Percentiles rank a stretch among this genome's conserved stretches.
These are phyloP conservation scores for Leucoraja erinaceus DNA, from an alignment of 2,113 vertebrate genomes.

Conservation along the genomic window DNA sequence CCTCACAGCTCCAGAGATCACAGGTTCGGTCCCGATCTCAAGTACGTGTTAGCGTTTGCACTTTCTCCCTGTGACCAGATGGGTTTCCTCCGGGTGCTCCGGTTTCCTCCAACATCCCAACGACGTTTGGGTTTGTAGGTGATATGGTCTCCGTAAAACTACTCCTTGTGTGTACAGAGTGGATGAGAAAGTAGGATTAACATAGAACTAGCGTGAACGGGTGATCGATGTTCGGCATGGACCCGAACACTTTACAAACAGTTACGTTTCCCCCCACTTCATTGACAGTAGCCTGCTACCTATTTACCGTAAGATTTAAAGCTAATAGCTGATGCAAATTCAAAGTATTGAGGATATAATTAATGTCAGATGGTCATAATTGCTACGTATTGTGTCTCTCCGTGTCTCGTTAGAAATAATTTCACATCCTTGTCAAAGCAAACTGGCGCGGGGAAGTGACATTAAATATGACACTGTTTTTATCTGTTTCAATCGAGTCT, in stretches of 20 bases:
- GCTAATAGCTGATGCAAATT: slow-evolving; percentile 13
- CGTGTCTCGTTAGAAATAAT: not conserved
- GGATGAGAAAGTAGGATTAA: too few relatives aligned
- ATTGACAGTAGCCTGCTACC: not conserved
- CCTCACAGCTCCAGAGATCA: too few relatives aligned
- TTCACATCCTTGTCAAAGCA: not conserved
- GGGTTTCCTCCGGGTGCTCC: too few relatives aligned
- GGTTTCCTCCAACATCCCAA: too few relatives aligned
- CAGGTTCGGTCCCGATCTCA: too few relatives aligned
- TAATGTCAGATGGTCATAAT: not conserved
- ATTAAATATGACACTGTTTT: not conserved
- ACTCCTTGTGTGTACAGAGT: too few relatives aligned
- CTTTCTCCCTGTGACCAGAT: too few relatives aligned
- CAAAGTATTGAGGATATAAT: not conserved
- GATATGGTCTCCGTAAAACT: too few relatives aligned
- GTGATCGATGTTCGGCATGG: too few relatives aligned
- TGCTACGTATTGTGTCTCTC: not conserved
- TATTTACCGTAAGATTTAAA: not conserved
- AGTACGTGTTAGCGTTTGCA: too few relatives aligned
- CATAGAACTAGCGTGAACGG: too few relatives aligned
- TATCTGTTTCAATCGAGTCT: not conserved
- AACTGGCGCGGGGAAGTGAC: not conserved
- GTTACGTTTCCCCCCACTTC: not conserved
- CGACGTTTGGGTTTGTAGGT: too few relatives aligned
- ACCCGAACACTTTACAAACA: not conserved